Base-by-base conservation (phyloP, 2,888 invertebrate species). In the Pogonocherus hispidulus region DNA sequence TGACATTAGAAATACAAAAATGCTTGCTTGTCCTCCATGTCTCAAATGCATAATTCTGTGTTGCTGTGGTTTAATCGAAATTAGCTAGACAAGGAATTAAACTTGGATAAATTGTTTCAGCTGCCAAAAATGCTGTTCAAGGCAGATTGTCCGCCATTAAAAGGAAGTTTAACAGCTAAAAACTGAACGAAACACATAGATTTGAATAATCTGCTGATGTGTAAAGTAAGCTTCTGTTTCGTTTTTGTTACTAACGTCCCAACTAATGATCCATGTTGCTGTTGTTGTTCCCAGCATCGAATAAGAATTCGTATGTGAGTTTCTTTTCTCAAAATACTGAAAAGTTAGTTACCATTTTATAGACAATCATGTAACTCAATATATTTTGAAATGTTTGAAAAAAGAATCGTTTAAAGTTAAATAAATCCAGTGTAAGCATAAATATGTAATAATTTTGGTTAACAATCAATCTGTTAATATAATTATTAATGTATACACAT, bases 91-190 rank as follows among this genome's bases (percentile, higher is more conserved):
- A 32, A 35, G 22, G 32, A 32, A 56, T 56, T 67, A 59, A 67
- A 71, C 46, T 52, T 41, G 35, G 41, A 64, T 59, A 54, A 63
- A 69, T 71, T 76, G 70, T 76, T 76, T 76, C 75, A 75, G 75
- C 70, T 70, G 51, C 70, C 41, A 76, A 76, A 72, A 73, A 73
- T 44, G 60, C 72, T 63, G 52, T 76, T 54, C 70, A 65, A 66
- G 66, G 63, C 63, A 71, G 70, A 71, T 54, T 76, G 46, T 68
- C 71, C 59, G 67, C 71, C 56, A 44, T 75, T 65, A 76, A 69
- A 67, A 70, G 76, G 67, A 72, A 70, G 66, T 70, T 75, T 67
- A 69, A 71, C 44, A 63, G 51, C 47, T 59, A 70, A 76, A 69
- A 44, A 65, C 20, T 18, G 27, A 59, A 23, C 27, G 9, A 57